These are phyloP conservation scores for Carduelis carduelis DNA, from an alignment of 2,797 vertebrate species.

Conservation along the genomic window DNA sequence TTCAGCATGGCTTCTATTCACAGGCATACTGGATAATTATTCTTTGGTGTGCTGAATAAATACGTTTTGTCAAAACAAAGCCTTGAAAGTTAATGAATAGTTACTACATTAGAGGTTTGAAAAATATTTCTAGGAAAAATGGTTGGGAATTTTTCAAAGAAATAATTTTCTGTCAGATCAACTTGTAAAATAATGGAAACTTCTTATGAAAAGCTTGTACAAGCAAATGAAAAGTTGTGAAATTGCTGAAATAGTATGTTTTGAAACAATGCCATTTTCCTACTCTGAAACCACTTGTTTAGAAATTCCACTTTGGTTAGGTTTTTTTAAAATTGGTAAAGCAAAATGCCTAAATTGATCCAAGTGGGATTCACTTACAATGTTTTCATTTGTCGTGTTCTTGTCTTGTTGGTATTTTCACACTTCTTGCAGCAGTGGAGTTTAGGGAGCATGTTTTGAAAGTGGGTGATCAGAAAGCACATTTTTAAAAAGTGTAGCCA, in stretches of 20 bases:
- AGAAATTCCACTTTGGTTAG: constrained; percentile 36
- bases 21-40: background rate
- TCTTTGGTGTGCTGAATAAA: background rate
- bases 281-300: constrained; percentile 37
- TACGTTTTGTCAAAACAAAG: background rate
- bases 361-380: background rate
- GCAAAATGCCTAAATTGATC: background rate
- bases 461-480: background rate
- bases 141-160: constrained; percentile 42
- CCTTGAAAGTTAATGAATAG: background rate
- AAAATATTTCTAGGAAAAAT: constrained; percentile 57
- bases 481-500: background rate
- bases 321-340: background rate
- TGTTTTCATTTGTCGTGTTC: background rate
- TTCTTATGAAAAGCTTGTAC: constrained; percentile 5
- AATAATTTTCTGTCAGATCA: constrained; percentile 26
- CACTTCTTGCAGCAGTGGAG: background rate
- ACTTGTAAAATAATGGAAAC: background rate
- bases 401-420: background rate
- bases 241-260: constrained; percentile 38
- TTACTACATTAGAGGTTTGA: background rate
- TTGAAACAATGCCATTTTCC: constrained; percentile 48
- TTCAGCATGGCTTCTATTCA: background rate
- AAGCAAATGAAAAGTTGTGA: constrained; percentile 39
- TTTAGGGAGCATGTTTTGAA: background rate